Evolutionary conservation across 2,797 vertebrate genomes (phyloP), one percentile per base, ranked within the genome.

Genomic region (Mormyrops attenuatus): DNA sequence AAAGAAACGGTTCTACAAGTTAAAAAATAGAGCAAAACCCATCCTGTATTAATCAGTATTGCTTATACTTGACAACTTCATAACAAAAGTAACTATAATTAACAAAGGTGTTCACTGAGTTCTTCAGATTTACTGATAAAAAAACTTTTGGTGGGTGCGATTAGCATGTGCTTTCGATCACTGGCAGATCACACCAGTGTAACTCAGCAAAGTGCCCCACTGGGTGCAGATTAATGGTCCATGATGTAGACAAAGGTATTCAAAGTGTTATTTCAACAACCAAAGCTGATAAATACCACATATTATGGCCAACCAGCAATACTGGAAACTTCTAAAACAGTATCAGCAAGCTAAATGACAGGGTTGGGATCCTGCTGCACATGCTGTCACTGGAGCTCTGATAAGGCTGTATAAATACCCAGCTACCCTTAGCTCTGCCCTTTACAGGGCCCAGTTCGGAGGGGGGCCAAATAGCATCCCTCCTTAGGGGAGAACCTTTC

Each of bases 351-450:
- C 30, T 38, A 60, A 87, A 38, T 34, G 26, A 38, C 52, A 55
- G 5, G 20, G 50, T 8, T 87, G 50, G 53, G 53, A 34, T 30
- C 53, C 9, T 60, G 53, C 13, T 7, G 7, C 15, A 55, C 30
- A 38, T 9, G 13, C 17, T 89, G 90, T 88, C 92, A 93, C 90
- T 93, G 91, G 92, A 91, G 92, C 91, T 92, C 88, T 88, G 94
- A 95, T 94, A 95, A 95, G 92, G 90, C 89, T 77, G n/a, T 26
- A 90, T 91, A 92, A 92, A 91, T 94, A 92, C 90, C 88, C 88
- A 88, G 69, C 91, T 91, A 63, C 41, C 87, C 73, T 52, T n/a
- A 15, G 50, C 85, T 38, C 53, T 87, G 17, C n/a, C 30, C 52
- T 26, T 50, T 50, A 22, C 20, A 60, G 26, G 26, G 50, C 7